Evolutionary conservation across 2,888 invertebrate species (phyloP), one percentile per base, ranked within the genome.

Genomic region (Habroteleia sp.): DNA sequence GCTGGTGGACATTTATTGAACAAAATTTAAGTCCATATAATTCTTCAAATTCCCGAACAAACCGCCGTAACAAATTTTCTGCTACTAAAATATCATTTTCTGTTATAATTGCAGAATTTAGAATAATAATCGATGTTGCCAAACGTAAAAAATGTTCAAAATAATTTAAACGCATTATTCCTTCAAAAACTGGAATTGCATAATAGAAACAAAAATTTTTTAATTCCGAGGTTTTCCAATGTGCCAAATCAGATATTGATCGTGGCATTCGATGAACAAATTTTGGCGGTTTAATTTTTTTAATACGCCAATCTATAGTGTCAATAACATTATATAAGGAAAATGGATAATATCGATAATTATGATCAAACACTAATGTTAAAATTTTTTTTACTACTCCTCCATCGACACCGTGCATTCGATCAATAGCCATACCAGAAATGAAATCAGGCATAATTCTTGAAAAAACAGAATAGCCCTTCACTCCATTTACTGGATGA

Each of bases 331-430:
- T 7, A 31, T 10, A 31, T 31, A 76, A 48, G 2, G 65, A 76
- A 72, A 65, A 72, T 2, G 60, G 33, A 0, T 10, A 8, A 8
- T 0, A 1, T 13, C 44, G 14, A 48, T 42, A 74, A 23, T 58
- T 65, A 2, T 25, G 2, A 14, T 72, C 62, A 31, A 31, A 31
- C 8, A 3, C 2, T 10, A 31, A 31, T 7, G 31, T 10, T 31
- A 58, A 66, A 66, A 14, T 11, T 8, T 62, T 75, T 69, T 66
- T 79, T 68, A n/a, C 25, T 17, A 2, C 25, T 54, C 60, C 77
- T 1, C 72, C 60, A 10, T 77, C 74, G 20, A 77, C 58, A 11
- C 52, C 11, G 50, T 78, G 76, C 77, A 79, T 78, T 10, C 58
- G 23, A 27, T 78, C 78, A 14, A 77, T 63, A 3, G 35, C 79